Percentiles rank a stretch among this genome's conserved stretches.
phyloP scores from a whole-genome alignment of 2,888 invertebrate species.

The Urechis unicinctus region DNA sequence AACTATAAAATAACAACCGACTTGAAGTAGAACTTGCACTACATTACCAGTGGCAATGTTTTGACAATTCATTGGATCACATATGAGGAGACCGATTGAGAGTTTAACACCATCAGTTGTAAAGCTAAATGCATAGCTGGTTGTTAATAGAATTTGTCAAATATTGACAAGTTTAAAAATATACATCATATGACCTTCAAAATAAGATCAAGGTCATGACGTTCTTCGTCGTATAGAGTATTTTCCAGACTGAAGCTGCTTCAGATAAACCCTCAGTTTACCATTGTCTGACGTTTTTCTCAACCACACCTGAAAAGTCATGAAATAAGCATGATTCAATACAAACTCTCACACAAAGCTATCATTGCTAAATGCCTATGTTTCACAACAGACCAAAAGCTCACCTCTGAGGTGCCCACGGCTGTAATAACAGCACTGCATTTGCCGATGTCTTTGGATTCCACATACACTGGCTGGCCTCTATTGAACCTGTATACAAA shows the following conservation, averaged over 20 bases:
- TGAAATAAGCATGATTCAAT: background rate
- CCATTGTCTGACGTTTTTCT: constrained; percentile 73
- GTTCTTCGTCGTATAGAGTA: constrained; percentile 73
- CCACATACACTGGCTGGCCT: constrained; percentile 86
- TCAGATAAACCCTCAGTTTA: constrained; percentile 76
- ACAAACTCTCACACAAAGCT: background rate
- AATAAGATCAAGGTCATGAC: too few species aligned
- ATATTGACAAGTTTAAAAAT: too few species aligned
- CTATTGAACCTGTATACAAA: constrained; percentile 66
- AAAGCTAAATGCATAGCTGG: too few species aligned
- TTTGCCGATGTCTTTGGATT: constrained; percentile 76
- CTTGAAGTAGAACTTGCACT: too few species aligned
- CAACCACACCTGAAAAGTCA: constrained; percentile 70
- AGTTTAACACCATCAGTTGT: too few species aligned
- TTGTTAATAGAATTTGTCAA: too few species aligned
- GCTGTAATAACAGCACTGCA: constrained; percentile 85
- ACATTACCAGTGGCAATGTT: too few species aligned
- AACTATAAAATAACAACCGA: too few species aligned
- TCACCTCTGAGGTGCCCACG: constrained; percentile 81
- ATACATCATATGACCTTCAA: too few species aligned
- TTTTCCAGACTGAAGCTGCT: constrained; percentile 80
- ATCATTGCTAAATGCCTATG: too few species aligned
- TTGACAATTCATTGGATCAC: too few species aligned
- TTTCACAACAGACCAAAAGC: background rate
- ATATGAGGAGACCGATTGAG: too few species aligned